These are phyloP conservation scores for Dallia pectoralis DNA, from an alignment of 2,797 vertebrate species.

Conservation along the genomic window DNA sequence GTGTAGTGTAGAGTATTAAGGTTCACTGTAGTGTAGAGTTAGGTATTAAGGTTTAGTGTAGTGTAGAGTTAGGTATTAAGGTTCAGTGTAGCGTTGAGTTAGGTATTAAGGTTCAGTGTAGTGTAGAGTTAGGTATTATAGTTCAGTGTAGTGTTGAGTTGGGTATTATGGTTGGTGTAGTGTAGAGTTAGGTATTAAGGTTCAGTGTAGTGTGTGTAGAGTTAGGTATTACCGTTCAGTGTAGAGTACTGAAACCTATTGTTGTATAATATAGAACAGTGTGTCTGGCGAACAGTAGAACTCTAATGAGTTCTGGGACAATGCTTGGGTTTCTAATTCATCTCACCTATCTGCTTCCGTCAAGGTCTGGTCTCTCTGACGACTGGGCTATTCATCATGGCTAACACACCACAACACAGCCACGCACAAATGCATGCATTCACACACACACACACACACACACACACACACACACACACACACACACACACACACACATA, in stretches of 20 bases:
- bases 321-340: not conserved
- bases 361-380: not conserved
- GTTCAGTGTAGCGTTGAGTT: too few relatives aligned
- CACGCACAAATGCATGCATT: not conserved
- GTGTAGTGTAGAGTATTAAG: too few relatives aligned
- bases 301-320: slow-evolving; percentile 2
- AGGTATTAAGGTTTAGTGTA: too few relatives aligned
- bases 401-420: not conserved
- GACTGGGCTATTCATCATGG: not conserved
- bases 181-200: too few relatives aligned
- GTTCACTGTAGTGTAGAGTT: too few relatives aligned
- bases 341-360: not conserved
- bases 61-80: too few relatives aligned
- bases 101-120: too few relatives aligned
- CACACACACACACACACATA: not conserved
- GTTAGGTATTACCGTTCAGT: not conserved
- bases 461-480: not conserved
- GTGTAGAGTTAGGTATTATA: too few relatives aligned
- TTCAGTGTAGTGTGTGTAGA: not conserved
- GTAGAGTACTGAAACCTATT: not conserved
- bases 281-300: not conserved
- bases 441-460: not conserved
- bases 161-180: too few relatives aligned
- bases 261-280: not conserved
- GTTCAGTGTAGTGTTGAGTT: too few relatives aligned